Evolutionary conservation across 2,113 vertebrate genomes (phyloP).

Genomic region (Ammodytes dubius): DNA sequence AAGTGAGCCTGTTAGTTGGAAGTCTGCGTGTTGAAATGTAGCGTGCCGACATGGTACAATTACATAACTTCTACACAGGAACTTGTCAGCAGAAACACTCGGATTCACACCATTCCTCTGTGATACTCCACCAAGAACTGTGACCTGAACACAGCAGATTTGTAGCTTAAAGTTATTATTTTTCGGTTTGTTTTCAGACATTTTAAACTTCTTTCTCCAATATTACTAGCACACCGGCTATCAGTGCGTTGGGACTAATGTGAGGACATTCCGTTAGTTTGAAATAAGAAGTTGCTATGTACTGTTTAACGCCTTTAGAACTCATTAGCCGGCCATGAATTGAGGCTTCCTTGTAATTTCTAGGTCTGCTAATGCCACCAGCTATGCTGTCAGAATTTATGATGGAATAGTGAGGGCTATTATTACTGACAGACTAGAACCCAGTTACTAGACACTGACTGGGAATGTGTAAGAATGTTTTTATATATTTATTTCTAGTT

Average conservation of each 20-base stretch:
- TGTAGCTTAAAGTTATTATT: neutral
- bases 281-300: constrained; percentile 61
- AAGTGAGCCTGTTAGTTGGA: constrained; percentile 52
- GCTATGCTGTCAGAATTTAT: constrained; percentile 39
- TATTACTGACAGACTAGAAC: constrained; percentile 38
- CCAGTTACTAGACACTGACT: constrained; percentile 21
- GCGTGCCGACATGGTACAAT: constrained; percentile 21
- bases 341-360: constrained; percentile 49
- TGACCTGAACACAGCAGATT: constrained; percentile 29
- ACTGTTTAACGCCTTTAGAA: constrained; percentile 46
- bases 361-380: constrained; percentile 28
- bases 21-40: constrained; percentile 45
- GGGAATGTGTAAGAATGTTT: neutral
- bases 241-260: constrained; percentile 32
- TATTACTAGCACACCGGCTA: neutral
- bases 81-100: constrained; percentile 52
- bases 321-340: constrained; percentile 53
- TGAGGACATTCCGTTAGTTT: constrained; percentile 56
- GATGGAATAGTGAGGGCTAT: constrained; percentile 39
- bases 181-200: constrained; percentile 9
- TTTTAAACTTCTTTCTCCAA: constrained; percentile 9
- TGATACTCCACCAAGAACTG: constrained; percentile 34
- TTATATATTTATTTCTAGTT: too few relatives aligned
- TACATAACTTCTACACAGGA: constrained; percentile 51
- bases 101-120: constrained; percentile 48